These are phyloP conservation scores for Centrocercus urophasianus DNA, from an alignment of 2,113 vertebrate genomes.

Conservation along the genomic window DNA sequence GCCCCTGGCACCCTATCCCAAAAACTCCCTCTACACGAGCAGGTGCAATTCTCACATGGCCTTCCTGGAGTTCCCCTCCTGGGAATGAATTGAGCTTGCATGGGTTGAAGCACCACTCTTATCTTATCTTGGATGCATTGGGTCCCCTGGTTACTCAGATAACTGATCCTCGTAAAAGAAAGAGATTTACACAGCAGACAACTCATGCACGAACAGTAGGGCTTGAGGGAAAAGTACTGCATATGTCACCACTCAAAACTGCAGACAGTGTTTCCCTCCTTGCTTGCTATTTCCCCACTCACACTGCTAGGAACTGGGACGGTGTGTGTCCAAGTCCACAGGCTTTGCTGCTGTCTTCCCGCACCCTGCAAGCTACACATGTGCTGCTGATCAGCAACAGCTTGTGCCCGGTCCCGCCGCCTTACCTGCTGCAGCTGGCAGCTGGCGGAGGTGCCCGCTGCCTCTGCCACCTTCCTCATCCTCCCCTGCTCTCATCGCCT, in stretches of 20 bases:
- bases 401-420: background rate
- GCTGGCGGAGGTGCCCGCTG: background rate
- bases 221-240: background rate
- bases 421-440: conserved; percentile 72
- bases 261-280: background rate
- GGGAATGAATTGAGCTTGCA: background rate
- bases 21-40: background rate
- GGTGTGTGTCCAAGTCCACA: background rate
- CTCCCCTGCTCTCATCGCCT: conserved; percentile 11
- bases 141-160: background rate
- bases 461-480: conserved; percentile 25
- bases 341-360: background rate
- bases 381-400: background rate
- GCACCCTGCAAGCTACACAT: background rate
- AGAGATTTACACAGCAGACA: background rate
- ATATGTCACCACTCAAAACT: background rate
- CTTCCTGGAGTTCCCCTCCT: background rate
- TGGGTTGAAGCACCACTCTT: background rate
- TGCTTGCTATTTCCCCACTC: background rate
- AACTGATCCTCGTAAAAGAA: background rate
- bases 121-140: background rate
- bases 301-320: background rate
- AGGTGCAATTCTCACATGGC: background rate
- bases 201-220: background rate
- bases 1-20: fast-evolving